These are phyloP conservation scores for Schizaphis graminum DNA, from an alignment of 2,888 invertebrate species.

Conservation along the genomic window DNA sequence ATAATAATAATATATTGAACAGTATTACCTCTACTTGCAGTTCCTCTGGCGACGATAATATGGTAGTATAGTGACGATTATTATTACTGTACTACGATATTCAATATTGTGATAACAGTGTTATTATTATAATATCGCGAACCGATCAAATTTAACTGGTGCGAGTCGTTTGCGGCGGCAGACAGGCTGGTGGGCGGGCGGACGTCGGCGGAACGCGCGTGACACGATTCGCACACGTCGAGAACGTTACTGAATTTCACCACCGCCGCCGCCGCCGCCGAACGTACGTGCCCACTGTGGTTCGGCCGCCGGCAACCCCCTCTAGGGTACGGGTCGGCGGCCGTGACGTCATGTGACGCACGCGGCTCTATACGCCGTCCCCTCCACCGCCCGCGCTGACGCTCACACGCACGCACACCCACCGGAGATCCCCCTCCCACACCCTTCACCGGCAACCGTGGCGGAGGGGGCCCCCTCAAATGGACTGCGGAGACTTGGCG, in stretches of 20 bases:
- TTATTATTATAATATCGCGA: neutral
- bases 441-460: neutral
- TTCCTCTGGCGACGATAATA: neutral
- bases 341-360: slow-evolving; percentile 54
- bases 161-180: neutral
- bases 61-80: neutral
- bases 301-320: slow-evolving; percentile 57
- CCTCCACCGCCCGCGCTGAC: neutral
- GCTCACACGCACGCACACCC: slow-evolving; percentile 16
- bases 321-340: slow-evolving; percentile 53
- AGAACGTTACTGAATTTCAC: slow-evolving; percentile 62
- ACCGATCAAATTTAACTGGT: neutral
- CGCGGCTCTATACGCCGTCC: slow-evolving; percentile 16
- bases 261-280: slow-evolving; percentile 40
- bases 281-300: slow-evolving; percentile 6
- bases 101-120: neutral
- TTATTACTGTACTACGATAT: neutral
- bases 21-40: neutral
- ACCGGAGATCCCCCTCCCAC: neutral
- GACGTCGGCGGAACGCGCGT: neutral
- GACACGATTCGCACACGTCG: slow-evolving; percentile 59
- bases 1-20: neutral
- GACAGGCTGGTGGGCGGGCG: neutral
- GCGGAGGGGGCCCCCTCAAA: neutral
- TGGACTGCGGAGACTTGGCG: slow-evolving; percentile 27